Conservation (phyloP, 2,797 vertebrate genomes). For the Sebastiscus tertius region DNA sequence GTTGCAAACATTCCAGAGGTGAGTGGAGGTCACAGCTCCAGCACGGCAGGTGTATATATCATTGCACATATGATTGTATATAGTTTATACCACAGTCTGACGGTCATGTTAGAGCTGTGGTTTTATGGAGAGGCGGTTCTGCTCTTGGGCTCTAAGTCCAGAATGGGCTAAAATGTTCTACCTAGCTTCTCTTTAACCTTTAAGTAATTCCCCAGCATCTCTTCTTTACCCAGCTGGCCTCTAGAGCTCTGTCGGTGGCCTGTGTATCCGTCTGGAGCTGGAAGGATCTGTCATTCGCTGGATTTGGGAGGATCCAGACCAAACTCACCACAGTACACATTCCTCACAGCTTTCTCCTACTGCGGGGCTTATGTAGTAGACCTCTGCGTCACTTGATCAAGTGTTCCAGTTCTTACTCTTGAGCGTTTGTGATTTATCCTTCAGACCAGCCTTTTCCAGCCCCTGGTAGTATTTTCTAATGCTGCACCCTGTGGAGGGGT, state of each 20-base stretch:
- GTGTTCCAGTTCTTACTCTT: neutral
- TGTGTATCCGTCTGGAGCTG: neutral
- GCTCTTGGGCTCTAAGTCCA: neutral
- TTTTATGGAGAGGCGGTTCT: neutral
- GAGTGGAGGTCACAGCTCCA: neutral
- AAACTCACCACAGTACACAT: neutral
- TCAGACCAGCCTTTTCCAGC: neutral
- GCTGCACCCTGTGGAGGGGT: neutral
- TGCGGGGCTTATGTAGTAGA: neutral
- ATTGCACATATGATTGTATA: neutral
- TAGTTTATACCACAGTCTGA: neutral
- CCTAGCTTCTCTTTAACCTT: neutral
- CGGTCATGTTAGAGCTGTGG: neutral
- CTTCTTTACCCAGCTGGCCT: neutral
- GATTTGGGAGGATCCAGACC: neutral
- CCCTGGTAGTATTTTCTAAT: neutral
- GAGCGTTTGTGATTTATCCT: neutral
- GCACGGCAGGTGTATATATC: neutral
- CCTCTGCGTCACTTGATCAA: neutral
- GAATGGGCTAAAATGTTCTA: neutral
- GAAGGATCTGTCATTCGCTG: neutral
- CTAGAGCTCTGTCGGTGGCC: neutral
- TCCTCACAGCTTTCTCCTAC: neutral
- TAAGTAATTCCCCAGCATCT: no score
- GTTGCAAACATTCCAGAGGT: slow-evolving; percentile 2